A percentile compares a stretch with the other conserved stretches of the same genome.
Conservation (phyloP, 2,113 vertebrate species). For the Heloderma charlesbogerti region DNA sequence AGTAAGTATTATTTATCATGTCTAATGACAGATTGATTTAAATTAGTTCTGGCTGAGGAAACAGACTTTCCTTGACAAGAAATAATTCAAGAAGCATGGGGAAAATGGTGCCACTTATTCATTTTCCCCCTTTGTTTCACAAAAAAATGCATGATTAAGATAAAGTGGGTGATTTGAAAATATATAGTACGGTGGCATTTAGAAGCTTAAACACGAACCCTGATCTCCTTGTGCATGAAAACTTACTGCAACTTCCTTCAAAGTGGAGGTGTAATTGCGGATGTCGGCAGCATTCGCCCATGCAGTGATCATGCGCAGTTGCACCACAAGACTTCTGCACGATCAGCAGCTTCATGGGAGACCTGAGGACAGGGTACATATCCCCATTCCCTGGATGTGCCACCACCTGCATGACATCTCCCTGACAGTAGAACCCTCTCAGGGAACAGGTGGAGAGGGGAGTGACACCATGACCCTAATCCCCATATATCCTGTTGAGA, state of each 20-base stretch:
- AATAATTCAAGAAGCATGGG: constrained; percentile 18
- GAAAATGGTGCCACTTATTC: neutral
- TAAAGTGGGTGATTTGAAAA: neutral
- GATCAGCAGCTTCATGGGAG: no score
- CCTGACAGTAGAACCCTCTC: neutral
- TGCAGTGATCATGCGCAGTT: neutral
- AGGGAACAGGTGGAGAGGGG: neutral
- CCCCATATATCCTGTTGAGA: neutral
- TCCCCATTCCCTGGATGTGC: neutral
- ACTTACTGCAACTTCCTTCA: neutral
- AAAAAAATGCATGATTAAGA: neutral
- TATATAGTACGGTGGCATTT: constrained; percentile 22
- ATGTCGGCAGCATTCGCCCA: neutral
- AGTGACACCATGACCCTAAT: neutral
- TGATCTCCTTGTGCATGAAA: neutral
- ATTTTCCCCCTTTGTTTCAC: neutral
- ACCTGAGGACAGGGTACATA: neutral
- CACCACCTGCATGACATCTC: neutral
- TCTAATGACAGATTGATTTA: constrained; percentile 41
- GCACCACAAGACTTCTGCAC: neutral
- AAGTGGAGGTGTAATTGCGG: no score
- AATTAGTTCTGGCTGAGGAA: constrained; percentile 48
- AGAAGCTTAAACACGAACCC: neutral
- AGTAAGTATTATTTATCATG: constrained; percentile 46
- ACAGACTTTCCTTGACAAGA: constrained; percentile 45